Conservation (phyloP, 2,888 invertebrate genomes). For the Parasteatoda lunata region DNA sequence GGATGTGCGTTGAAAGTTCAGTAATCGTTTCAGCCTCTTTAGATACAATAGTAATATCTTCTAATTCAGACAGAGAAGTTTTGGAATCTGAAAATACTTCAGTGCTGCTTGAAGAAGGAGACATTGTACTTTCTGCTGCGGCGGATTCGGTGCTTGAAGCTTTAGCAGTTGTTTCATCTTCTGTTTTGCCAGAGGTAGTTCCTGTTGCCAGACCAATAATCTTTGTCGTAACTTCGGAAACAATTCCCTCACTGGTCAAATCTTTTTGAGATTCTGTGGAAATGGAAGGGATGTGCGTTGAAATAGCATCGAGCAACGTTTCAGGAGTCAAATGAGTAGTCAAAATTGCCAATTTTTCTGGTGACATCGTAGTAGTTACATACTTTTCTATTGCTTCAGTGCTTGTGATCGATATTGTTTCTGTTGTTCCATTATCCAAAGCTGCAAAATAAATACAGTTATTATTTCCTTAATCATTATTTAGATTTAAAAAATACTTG, state of each 20-base stretch:
- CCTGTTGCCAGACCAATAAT: neutral
- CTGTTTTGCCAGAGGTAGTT: too few species aligned
- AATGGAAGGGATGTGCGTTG: conserved; percentile 29
- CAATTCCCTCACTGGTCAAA: neutral
- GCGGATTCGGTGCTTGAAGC: too few species aligned
- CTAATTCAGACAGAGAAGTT: too few species aligned
- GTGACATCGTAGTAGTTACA: conserved; percentile 48
- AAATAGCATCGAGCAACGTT: neutral
- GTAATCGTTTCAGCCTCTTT: too few species aligned
- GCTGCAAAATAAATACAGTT: conserved; percentile 34
- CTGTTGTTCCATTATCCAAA: conserved; percentile 10
- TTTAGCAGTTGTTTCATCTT: too few species aligned
- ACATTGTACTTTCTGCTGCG: too few species aligned
- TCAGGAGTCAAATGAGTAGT: neutral
- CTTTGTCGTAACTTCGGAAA: neutral
- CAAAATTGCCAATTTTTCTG: conserved; percentile 36
- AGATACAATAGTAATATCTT: too few species aligned
- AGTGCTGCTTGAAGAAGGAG: too few species aligned
- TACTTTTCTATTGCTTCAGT: conserved; percentile 26
- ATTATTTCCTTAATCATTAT: neutral
- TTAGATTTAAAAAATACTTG: neutral
- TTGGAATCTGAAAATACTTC: too few species aligned
- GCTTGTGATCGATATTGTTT: neutral
- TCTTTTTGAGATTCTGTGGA: conserved; percentile 20
- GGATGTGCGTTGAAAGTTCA: conserved; percentile 17